phyloP scores from a whole-genome alignment of 1,140 invertebrate species.

The Epicauta chinensis region DNA sequence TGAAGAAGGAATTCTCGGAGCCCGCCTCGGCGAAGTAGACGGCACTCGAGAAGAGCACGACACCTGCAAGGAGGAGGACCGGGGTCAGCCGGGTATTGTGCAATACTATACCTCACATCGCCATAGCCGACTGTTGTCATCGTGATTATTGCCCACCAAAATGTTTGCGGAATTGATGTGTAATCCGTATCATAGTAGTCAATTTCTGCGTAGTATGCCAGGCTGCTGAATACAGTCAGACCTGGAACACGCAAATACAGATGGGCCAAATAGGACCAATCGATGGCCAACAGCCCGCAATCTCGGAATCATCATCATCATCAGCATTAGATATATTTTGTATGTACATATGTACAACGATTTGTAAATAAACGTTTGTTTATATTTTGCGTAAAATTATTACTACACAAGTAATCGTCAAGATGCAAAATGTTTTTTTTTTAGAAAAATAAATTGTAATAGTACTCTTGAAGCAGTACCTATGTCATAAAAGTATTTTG shows the following conservation, averaged over 20 bases:
- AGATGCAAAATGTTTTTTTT: too few species aligned
- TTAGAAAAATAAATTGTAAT: too few species aligned
- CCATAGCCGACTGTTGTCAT: conserved; percentile 97
- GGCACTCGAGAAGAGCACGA: conserved; percentile 98
- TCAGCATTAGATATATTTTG: background rate
- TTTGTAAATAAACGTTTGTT: too few species aligned
- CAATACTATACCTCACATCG: conserved; percentile 82
- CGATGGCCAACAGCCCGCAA: background rate
- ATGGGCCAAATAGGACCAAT: conserved; percentile 4
- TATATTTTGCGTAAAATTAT: too few species aligned
- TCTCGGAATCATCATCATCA: background rate
- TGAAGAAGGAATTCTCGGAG: conserved; percentile 97
- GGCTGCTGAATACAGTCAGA: conserved; percentile 96
- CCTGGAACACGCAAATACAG: conserved; percentile 57
- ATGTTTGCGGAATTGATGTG: conserved; percentile 94
- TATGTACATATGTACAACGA: too few species aligned
- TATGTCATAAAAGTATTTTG: too few species aligned
- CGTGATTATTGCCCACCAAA: conserved; percentile 93
- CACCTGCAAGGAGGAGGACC: conserved; percentile 69
- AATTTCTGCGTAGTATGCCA: conserved; percentile 98
- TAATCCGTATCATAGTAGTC: conserved; percentile 94
- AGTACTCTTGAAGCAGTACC: too few species aligned
- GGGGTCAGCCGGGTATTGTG: conserved; percentile 28
- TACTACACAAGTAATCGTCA: too few species aligned
- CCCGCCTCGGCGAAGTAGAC: conserved; percentile 99